phyloP scores from a whole-genome alignment of 2,113 vertebrate genomes.

The Hippocampus guttulatus region DNA sequence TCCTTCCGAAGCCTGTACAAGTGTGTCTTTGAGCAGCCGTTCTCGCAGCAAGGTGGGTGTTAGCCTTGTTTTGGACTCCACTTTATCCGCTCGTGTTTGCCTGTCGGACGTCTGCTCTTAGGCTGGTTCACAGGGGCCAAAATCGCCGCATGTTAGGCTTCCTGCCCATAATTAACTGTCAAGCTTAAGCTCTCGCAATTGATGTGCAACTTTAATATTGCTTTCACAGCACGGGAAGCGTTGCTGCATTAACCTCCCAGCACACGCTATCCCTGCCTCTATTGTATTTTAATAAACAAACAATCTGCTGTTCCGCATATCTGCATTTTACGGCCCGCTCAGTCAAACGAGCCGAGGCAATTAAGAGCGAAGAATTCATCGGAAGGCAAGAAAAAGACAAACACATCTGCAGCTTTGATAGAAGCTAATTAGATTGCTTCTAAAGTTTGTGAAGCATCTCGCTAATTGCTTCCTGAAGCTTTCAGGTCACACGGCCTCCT shows the following conservation, averaged over 20 bases:
- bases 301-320: constrained; percentile 66
- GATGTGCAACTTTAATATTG: constrained; percentile 37
- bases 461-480: constrained; percentile 68
- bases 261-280: constrained; percentile 39
- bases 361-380: constrained; percentile 61
- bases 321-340: constrained; percentile 62
- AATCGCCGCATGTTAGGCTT: constrained; percentile 27
- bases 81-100: constrained; percentile 10
- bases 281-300: constrained; percentile 69
- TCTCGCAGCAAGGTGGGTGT: constrained; percentile 79
- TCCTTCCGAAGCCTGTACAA: constrained; percentile 87
- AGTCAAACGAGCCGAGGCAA: constrained; percentile 70
- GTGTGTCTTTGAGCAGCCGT: constrained; percentile 83
- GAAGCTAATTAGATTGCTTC: constrained; percentile 71
- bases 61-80: constrained; percentile 10
- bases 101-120: constrained; percentile 22
- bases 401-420: constrained; percentile 67
- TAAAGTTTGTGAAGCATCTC: constrained; percentile 63
- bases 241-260: constrained; percentile 50
- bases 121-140: not conserved
- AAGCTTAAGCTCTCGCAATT: constrained; percentile 45
- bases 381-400: constrained; percentile 38
- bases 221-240: constrained; percentile 35
- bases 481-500: constrained; percentile 62
- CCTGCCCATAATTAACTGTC: constrained; percentile 61